phyloP scores from a whole-genome alignment of 2,888 invertebrate species.

The Fabriciana adippe region DNA sequence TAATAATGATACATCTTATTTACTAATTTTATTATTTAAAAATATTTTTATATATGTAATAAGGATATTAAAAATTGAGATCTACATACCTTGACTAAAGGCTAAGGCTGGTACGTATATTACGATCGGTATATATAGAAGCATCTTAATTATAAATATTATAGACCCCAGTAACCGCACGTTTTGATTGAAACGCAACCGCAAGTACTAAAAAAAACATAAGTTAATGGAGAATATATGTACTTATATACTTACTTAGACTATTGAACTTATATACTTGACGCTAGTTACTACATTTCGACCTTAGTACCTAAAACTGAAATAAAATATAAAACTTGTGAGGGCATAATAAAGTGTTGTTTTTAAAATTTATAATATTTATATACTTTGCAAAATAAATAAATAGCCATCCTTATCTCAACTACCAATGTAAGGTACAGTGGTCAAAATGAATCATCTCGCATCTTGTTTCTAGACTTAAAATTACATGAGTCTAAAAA shows the following conservation, averaged over 20 bases:
- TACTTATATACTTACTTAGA: neutral
- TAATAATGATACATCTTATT: too few species aligned
- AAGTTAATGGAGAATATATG: neutral
- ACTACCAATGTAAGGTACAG: neutral
- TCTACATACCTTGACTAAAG: conserved; percentile 87
- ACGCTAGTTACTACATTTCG: too few species aligned
- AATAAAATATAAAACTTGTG: too few species aligned
- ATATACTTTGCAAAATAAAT: neutral
- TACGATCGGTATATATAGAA: conserved; percentile 91
- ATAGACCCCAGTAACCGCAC: conserved; percentile 86
- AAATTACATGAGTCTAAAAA: conserved; percentile 26
- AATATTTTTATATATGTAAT: neutral
- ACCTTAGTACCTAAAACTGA: too few species aligned
- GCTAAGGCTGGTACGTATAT: conserved; percentile 94
- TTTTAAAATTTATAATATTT: too few species aligned
- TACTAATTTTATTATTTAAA: too few species aligned
- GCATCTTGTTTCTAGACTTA: conserved; percentile 21
- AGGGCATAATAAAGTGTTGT: too few species aligned
- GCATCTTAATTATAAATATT: conserved; percentile 88
- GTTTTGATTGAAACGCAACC: conserved; percentile 85
- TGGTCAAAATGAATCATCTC: conserved; percentile 18
- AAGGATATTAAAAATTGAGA: too few species aligned
- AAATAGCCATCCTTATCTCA: neutral
- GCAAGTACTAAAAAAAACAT: conserved; percentile 83
- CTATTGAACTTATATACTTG: too few species aligned